Percentiles rank a stretch among this genome's conserved stretches.
phyloP scores from a whole-genome alignment of 2,888 invertebrate species.

The Lingula anatina region DNA sequence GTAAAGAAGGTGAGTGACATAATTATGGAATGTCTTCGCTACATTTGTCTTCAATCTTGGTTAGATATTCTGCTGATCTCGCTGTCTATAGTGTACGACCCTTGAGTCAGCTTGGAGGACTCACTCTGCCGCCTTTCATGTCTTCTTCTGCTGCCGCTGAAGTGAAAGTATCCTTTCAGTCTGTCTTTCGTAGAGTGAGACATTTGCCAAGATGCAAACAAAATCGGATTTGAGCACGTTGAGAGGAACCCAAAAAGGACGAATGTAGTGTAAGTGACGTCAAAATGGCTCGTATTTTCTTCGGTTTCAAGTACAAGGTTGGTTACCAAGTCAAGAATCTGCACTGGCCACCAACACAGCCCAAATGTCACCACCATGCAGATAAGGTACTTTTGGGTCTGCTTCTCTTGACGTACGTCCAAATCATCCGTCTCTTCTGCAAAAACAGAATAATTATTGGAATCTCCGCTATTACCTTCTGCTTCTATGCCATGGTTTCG shows the following conservation, averaged over 20 bases:
- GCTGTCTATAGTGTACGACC: no score
- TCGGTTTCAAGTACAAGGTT: slow-evolving; percentile 66
- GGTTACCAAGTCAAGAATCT: slow-evolving; percentile 61
- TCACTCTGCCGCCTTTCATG: no score
- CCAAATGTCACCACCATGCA: slow-evolving; percentile 65
- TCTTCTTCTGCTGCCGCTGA: slow-evolving; percentile 30
- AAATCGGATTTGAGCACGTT: slow-evolving; percentile 63
- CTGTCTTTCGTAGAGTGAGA: slow-evolving; percentile 38
- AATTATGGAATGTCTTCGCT: no score
- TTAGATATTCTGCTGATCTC: no score
- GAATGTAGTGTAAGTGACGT: slow-evolving; percentile 65
- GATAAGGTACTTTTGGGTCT: slow-evolving; percentile 65
- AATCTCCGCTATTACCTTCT: no score
- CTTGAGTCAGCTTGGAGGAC: no score
- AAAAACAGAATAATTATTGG: no score
- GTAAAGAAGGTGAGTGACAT: no score
- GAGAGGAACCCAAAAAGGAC: slow-evolving; percentile 69
- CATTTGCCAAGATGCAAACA: slow-evolving; percentile 64
- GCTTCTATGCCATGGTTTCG: neutral
- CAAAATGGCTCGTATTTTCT: slow-evolving; percentile 64
- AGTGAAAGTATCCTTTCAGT: slow-evolving; percentile 42
- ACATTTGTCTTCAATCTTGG: no score
- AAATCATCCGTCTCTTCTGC: slow-evolving; percentile 39
- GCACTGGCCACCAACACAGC: slow-evolving; percentile 65
- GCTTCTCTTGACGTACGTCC: slow-evolving; percentile 58